Evolutionary conservation across 2,797 vertebrate species (phyloP).

Genomic region (Scolopax bukidnonensis): DNA sequence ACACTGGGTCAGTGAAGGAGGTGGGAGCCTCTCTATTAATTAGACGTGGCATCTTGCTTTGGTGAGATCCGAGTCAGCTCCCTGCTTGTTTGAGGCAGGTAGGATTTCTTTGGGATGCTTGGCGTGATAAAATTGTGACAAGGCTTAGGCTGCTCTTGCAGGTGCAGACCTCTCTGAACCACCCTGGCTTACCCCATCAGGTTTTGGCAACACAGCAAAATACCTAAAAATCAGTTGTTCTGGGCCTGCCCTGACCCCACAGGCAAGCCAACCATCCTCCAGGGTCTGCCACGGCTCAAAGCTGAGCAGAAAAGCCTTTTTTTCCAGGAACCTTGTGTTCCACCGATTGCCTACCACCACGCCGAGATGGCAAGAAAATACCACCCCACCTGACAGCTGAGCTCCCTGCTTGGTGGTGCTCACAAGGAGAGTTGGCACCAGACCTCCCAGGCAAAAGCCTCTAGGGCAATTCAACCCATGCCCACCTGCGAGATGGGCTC

Average conservation of each 20-base stretch:
- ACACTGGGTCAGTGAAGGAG: background rate
- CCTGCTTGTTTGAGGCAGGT: rapidly evolving
- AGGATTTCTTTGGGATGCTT: background rate
- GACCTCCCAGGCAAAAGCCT: background rate
- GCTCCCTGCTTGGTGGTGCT: background rate
- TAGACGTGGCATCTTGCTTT: background rate
- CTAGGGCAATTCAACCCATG: background rate
- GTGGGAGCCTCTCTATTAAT: background rate
- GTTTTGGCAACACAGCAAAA: background rate
- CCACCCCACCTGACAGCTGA: too few relatives aligned
- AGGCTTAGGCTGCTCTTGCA: background rate
- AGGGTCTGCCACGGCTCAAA: background rate
- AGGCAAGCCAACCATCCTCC: background rate
- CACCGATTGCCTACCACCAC: background rate
- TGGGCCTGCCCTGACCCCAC: background rate
- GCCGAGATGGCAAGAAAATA: rapidly evolving
- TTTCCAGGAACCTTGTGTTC: background rate
- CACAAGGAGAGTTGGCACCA: background rate
- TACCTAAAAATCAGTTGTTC: background rate
- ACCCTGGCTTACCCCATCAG: background rate
- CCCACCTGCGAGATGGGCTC: background rate
- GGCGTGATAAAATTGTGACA: background rate
- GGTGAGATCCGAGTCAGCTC: background rate
- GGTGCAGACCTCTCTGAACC: background rate
- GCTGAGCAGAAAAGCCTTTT: background rate